These are phyloP conservation scores for Dasyurus viverrinus DNA, from an alignment of 2,113 vertebrate species.

Conservation along the genomic window DNA sequence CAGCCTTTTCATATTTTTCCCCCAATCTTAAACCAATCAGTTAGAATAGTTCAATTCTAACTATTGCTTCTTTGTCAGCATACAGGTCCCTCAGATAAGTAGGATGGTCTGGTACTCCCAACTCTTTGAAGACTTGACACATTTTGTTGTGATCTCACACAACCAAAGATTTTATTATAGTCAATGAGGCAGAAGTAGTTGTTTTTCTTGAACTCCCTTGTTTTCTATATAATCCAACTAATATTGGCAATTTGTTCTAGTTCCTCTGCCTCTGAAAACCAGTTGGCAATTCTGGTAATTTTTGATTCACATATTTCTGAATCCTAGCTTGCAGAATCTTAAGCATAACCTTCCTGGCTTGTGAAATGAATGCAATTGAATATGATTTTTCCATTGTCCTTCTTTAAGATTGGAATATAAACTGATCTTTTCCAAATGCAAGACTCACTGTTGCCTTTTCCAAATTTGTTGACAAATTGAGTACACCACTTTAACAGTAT, in stretches of 20 bases:
- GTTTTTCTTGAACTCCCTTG: neutral
- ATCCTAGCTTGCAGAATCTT: neutral
- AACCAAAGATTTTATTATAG: neutral
- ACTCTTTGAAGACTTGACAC: neutral
- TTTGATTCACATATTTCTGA: neutral
- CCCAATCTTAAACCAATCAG: neutral
- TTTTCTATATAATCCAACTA: neutral
- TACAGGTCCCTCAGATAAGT: neutral
- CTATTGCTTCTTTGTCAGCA: neutral
- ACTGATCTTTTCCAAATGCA: neutral
- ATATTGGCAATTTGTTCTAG: neutral
- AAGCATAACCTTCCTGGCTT: neutral
- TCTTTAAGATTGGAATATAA: neutral
- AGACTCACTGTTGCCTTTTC: neutral
- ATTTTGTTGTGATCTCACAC: neutral
- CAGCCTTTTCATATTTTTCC: neutral
- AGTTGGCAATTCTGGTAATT: conserved; percentile 66
- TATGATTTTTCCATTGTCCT: neutral
- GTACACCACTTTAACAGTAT: neutral
- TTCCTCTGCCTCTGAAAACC: conserved; percentile 3
- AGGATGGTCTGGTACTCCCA: neutral
- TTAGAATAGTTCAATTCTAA: neutral
- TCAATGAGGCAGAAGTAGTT: neutral
- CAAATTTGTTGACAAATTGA: neutral
- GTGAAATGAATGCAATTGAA: neutral